Conservation (phyloP, 2,888 invertebrate genomes). For the Morpho achilles region DNA sequence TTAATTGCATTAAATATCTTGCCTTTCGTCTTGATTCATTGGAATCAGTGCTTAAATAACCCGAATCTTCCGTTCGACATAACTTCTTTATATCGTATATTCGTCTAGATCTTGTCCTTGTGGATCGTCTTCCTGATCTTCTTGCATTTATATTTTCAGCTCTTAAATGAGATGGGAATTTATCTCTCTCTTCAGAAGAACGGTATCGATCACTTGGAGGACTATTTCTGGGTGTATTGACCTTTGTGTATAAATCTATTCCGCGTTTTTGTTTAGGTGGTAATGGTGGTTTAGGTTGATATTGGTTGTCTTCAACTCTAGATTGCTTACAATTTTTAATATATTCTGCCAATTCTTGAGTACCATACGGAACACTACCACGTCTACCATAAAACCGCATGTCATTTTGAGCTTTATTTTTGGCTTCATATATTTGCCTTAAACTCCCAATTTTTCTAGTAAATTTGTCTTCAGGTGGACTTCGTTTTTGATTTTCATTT, state of each 20-base stretch:
- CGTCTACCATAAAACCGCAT: slow-evolving; percentile 54
- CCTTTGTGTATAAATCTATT: slow-evolving; percentile 47
- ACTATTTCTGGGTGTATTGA: slow-evolving; percentile 44
- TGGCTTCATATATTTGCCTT: slow-evolving; percentile 89
- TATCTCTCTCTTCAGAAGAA: slow-evolving; percentile 58
- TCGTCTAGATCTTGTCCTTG: slow-evolving; percentile 60
- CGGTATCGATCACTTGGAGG: slow-evolving; percentile 56
- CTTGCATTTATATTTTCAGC: slow-evolving; percentile 56
- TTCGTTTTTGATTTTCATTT: slow-evolving; percentile 44
- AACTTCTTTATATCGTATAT: slow-evolving; percentile 58
- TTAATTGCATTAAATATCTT: slow-evolving; percentile 66
- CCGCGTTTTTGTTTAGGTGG: slow-evolving; percentile 60
- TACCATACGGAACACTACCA: slow-evolving; percentile 55
- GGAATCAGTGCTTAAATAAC: slow-evolving; percentile 92
- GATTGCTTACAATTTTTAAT: slow-evolving; percentile 53
- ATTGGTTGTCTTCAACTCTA: slow-evolving; percentile 44
- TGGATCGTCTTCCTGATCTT: slow-evolving; percentile 61
- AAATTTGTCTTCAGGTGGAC: slow-evolving; percentile 56
- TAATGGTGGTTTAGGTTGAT: slow-evolving; percentile 61
- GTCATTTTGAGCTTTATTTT: slow-evolving; percentile 66
- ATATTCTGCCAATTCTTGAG: slow-evolving; percentile 52
- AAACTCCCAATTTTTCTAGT: slow-evolving; percentile 84
- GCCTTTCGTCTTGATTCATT: slow-evolving; percentile 79
- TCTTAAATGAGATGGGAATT: slow-evolving; percentile 52
- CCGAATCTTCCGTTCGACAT: slow-evolving; percentile 84